Percentiles rank a stretch among this genome's conserved stretches.
phyloP scores from a whole-genome alignment of 2,888 invertebrate genomes.

The Orthosia cruda region DNA sequence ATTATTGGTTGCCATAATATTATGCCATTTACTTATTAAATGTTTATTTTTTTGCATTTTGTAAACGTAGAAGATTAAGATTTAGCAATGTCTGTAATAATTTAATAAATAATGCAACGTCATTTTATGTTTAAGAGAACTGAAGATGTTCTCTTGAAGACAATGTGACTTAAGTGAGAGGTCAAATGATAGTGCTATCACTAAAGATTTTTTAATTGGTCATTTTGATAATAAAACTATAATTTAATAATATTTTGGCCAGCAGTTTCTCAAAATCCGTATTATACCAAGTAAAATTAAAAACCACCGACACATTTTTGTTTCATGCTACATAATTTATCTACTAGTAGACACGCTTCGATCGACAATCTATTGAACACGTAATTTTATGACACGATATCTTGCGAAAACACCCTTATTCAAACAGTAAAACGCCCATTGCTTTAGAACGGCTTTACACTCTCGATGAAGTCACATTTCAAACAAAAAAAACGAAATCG shows the following conservation, averaged over 20 bases:
- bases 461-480: too few relatives aligned
- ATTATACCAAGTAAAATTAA: not conserved
- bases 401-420: too few relatives aligned
- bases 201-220: not conserved
- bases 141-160: too few relatives aligned
- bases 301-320: not conserved
- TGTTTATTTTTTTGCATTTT: conserved; percentile 30
- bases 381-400: too few relatives aligned
- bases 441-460: too few relatives aligned
- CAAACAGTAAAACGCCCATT: too few relatives aligned
- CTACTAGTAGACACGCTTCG: too few relatives aligned
- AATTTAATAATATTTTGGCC: not conserved
- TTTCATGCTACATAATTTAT: too few relatives aligned
- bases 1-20: conserved; percentile 31
- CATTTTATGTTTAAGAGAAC: not conserved
- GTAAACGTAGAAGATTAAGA: conserved; percentile 16
- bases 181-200: conserved; percentile 13
- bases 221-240: not conserved
- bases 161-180: not conserved
- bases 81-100: conserved; percentile 32
- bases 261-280: not conserved
- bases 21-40: conserved; percentile 17
- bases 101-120: not conserved
- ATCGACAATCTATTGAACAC: too few relatives aligned
- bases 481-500: too few relatives aligned